Percentiles rank a stretch among this genome's conserved stretches.
phyloP scores from a whole-genome alignment of 2,113 vertebrate genomes.

The Calyptommatus sinebrachiatus region DNA sequence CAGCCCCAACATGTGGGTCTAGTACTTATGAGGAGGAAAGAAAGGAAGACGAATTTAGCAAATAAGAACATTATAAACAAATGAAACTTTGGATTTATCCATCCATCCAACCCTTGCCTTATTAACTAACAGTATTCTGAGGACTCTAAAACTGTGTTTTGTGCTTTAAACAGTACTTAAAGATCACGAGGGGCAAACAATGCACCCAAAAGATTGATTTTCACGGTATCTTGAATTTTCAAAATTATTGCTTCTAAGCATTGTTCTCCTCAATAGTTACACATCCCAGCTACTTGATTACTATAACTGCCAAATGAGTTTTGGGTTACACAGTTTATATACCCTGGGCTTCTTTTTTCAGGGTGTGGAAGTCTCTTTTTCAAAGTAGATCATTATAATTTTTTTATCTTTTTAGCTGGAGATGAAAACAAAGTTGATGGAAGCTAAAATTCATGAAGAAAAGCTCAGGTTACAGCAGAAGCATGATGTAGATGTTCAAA shows the following conservation, averaged over 20 bases:
- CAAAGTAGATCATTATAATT: constrained; percentile 28
- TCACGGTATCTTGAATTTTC: not conserved
- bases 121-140: too few species aligned
- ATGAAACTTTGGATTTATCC: too few species aligned
- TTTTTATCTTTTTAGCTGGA: constrained; percentile 75
- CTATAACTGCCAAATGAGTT: not conserved
- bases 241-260: too few species aligned
- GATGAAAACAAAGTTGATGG: constrained; percentile 83
- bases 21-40: too few species aligned
- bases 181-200: too few species aligned
- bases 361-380: not conserved
- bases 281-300: not conserved
- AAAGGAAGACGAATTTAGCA: too few species aligned
- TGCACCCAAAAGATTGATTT: too few species aligned
- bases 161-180: too few species aligned
- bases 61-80: too few species aligned
- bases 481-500: constrained; percentile 88
- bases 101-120: too few species aligned
- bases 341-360: not conserved
- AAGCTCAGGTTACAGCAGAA: constrained; percentile 90
- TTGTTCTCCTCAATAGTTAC: not conserved
- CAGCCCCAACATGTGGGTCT: too few species aligned
- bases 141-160: too few species aligned
- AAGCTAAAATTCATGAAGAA: constrained; percentile 90
- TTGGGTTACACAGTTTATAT: not conserved